Conservation (phyloP, 2,113 vertebrate species). For the Poecile atricapillus region DNA sequence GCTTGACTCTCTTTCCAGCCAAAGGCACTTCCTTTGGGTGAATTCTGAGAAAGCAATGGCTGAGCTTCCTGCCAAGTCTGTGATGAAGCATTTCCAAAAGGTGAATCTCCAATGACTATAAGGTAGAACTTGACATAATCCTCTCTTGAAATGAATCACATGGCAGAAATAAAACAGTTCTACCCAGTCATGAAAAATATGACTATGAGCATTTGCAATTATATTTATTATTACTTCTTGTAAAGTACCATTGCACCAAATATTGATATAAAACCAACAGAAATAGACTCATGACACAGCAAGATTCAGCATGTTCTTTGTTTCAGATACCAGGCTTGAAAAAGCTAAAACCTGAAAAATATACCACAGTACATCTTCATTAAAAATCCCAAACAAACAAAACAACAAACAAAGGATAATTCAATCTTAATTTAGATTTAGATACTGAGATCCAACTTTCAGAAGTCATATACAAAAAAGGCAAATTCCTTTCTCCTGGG, state of each 20-base stretch:
- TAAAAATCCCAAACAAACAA: background rate
- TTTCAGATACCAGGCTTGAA: background rate
- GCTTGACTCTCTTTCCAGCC: background rate
- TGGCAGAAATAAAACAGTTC: background rate
- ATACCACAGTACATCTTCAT: background rate
- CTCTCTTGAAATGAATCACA: background rate
- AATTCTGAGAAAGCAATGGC: slow-evolving; percentile 6
- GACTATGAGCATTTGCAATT: background rate
- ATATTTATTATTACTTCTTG: background rate
- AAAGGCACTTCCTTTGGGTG: background rate
- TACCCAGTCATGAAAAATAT: background rate
- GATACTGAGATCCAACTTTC: background rate
- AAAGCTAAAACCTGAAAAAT: background rate
- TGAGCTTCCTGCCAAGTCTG: background rate
- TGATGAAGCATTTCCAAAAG: background rate
- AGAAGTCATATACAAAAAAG: background rate
- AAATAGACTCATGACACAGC: background rate
- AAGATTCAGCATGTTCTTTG: background rate
- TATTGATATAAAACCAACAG: background rate
- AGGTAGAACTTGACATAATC: background rate
- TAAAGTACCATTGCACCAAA: background rate
- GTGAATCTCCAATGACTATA: background rate
- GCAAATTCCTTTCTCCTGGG: background rate
- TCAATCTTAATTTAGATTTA: background rate
- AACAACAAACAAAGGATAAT: background rate